Evolutionary conservation across 2,113 vertebrate species (phyloP), one percentile per base, ranked within the genome.

Genomic region (Marmota flaviventris): DNA sequence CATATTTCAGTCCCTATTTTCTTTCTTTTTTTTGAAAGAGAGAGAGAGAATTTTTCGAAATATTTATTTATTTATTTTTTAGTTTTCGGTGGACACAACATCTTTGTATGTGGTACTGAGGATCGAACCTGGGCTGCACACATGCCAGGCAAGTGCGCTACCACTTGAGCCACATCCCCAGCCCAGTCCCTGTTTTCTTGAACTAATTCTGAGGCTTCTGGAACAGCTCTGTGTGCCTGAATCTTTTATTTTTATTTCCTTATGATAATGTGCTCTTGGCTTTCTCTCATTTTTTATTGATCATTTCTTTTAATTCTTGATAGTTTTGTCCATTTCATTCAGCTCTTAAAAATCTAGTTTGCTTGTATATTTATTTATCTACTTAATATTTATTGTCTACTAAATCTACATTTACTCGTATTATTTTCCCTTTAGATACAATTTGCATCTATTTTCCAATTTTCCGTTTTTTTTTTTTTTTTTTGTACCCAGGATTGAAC

Each of bases 251-350:
- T 88, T 11, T 37, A 16, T 75, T 12, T 65, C 20, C 34, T 72
- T 45, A 24, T 56, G 14, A 37, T 17, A 63, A 70, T 18, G 27
- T 76, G 42, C 34, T 88, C 29, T 69, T 92, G 48, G 22, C 63
- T 65, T 85, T 17, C 39, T 6, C 6, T 85, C 20, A 92, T 53
- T 87, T 1, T n/a, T 90, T 48, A 73, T 39, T 73, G 42, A 91
- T 69, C 13, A 85, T 91, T 86, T 12, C 48, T 93, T 92, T 34
- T 37, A 85, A 61, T 78, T 48, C 27, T 94, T 61, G 56, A n/a
- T 3, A 75, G 27, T 56, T 61, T 76, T 83, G 8, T 56, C 27
- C 75, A 79, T 67, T 67, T 69, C 8, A n/a, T n/a, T 65, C 96
- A 8, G 85, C 11, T 89, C 53, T 67, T 8, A 20, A 95, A 77